phyloP scores from a whole-genome alignment of 2,797 vertebrate genomes.

The Australoheros facetus region DNA sequence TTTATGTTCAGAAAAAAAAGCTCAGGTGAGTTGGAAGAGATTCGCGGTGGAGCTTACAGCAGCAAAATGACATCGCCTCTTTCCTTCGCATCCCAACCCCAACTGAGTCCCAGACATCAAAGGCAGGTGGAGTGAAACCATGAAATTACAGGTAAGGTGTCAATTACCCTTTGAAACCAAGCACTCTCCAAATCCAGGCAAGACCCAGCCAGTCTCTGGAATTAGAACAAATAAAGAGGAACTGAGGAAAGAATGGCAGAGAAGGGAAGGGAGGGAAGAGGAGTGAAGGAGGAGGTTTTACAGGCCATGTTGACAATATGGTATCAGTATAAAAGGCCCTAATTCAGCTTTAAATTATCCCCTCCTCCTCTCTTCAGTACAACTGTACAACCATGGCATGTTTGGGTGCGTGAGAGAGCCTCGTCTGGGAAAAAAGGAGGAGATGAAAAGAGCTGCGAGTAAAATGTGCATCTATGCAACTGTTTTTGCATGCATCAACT shows the following conservation, averaged over 20 bases:
- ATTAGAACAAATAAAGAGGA: constrained; percentile 83
- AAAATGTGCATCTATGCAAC: constrained; percentile 25
- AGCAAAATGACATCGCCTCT: constrained; percentile 46
- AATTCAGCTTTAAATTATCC: constrained; percentile 81
- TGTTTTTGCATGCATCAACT: constrained; percentile 22
- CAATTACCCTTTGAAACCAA: constrained; percentile 88
- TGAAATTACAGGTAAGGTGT: constrained; percentile 89
- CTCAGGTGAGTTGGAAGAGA: constrained; percentile 49
- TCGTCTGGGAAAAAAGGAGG: constrained; percentile 21
- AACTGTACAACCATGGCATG: constrained; percentile 39
- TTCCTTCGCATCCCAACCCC: constrained; percentile 65
- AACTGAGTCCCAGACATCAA: constrained; percentile 83
- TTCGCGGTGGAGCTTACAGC: constrained; percentile 49
- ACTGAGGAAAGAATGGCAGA: constrained; percentile 70
- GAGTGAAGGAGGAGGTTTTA: constrained; percentile 68
- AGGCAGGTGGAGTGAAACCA: constrained; percentile 87
- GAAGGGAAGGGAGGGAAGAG: constrained; percentile 51
- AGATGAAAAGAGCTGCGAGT: constrained; percentile 8
- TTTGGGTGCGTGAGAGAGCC: constrained; percentile 41
- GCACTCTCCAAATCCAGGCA: constrained; percentile 85
- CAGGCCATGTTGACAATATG: constrained; percentile 79
- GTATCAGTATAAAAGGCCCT: constrained; percentile 79
- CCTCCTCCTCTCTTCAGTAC: constrained; percentile 42
- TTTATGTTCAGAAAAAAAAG: constrained; percentile 43
- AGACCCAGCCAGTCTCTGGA: constrained; percentile 85